Evolutionary conservation across 2,797 vertebrate genomes (phyloP).

Genomic region (Esox lucius): DNA sequence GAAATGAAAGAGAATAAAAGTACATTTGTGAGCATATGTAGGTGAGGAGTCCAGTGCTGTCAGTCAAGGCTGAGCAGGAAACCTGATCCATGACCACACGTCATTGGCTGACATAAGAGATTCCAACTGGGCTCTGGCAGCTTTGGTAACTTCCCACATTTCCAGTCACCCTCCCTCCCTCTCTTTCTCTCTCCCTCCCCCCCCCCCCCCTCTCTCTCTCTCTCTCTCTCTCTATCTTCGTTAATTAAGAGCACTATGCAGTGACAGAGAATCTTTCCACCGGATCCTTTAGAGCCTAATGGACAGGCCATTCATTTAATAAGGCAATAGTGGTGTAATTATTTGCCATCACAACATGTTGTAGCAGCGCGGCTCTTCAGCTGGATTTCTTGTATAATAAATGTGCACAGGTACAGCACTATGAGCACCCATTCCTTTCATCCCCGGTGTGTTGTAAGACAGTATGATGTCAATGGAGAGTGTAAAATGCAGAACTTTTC

Average conservation of each 20-base stretch:
- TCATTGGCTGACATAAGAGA: slow-evolving; percentile 9
- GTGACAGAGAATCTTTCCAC: slow-evolving; percentile 3
- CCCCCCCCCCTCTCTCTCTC: not conserved
- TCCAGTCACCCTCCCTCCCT: not conserved
- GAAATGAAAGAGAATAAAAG: not conserved
- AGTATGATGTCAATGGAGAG: not conserved
- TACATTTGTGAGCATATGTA: slow-evolving; percentile 5
- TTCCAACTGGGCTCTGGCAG: not conserved
- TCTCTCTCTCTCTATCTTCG: not conserved
- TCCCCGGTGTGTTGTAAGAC: not conserved
- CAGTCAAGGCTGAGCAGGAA: slow-evolving; percentile 13
- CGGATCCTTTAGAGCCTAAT: not conserved
- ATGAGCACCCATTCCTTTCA: not conserved
- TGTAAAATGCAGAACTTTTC: not conserved
- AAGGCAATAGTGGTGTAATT: not conserved
- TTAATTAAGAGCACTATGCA: not conserved
- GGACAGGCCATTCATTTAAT: not conserved
- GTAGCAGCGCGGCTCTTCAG: not conserved
- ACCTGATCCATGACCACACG: not conserved
- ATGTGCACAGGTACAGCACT: not conserved
- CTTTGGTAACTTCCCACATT: not conserved
- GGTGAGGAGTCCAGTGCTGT: slow-evolving; percentile 4
- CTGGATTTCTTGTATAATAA: not conserved
- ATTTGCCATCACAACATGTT: not conserved
- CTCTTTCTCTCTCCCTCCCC: not conserved